A percentile compares a stretch with the other conserved stretches of the same genome.
Conservation (phyloP, 2,113 vertebrate genomes). For the Chaetodon trifascialis region DNA sequence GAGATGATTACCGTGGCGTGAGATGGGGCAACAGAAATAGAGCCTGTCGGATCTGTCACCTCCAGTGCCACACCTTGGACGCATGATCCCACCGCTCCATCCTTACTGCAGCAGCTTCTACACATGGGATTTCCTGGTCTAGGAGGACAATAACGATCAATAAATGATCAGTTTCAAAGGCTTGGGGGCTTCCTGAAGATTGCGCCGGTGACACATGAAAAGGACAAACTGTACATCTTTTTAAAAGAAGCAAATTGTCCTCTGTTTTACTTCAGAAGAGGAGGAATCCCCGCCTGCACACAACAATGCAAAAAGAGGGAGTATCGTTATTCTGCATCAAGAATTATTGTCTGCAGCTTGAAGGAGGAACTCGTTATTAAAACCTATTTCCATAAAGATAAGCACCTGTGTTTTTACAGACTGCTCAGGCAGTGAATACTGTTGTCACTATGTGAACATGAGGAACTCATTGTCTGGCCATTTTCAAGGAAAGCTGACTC, state of each 20-base stretch:
- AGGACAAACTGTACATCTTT: neutral
- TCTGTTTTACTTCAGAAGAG: slow-evolving; percentile 7
- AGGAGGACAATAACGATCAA: neutral
- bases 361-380: slow-evolving; percentile 19
- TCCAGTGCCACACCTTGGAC: slow-evolving; percentile 57
- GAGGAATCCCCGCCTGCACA: slow-evolving; percentile 13
- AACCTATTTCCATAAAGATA: slow-evolving; percentile 26
- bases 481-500: slow-evolving; percentile 48
- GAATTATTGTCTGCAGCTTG: neutral
- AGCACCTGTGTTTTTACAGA: slow-evolving; percentile 35
- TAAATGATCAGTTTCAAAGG: neutral
- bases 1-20: slow-evolving; percentile 24
- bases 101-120: slow-evolving; percentile 26
- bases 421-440: slow-evolving; percentile 19
- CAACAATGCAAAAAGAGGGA: neutral
- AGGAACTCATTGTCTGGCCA: slow-evolving; percentile 32
- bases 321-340: slow-evolving; percentile 12
- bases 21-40: slow-evolving; percentile 40
- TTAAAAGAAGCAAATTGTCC: slow-evolving; percentile 3
- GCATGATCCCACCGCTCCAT: slow-evolving; percentile 23
- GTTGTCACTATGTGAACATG: slow-evolving; percentile 26
- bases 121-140: slow-evolving; percentile 5
- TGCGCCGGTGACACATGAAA: neutral
- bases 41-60: slow-evolving; percentile 49
- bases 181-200: slow-evolving; percentile 7